Evolutionary conservation across 2,797 vertebrate genomes (phyloP).

Genomic region (Pipistrellus kuhlii): DNA sequence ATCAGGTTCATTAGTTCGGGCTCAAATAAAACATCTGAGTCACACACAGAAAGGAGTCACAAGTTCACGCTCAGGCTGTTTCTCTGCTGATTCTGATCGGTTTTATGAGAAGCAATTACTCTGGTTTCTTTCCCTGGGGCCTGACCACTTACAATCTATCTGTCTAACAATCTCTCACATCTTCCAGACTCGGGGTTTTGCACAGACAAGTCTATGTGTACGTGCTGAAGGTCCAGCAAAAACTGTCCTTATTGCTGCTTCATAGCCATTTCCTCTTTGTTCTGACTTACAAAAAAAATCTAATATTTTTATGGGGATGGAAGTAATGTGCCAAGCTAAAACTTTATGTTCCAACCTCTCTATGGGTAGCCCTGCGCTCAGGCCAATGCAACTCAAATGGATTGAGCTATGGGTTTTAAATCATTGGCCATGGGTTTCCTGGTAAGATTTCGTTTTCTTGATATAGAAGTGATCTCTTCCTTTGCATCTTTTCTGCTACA

Average conservation of each 20-base stretch:
- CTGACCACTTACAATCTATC: neutral
- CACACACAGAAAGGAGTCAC: conserved; percentile 9
- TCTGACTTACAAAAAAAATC: conserved; percentile 5
- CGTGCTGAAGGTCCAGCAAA: neutral
- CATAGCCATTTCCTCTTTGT: neutral
- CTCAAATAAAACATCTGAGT: neutral
- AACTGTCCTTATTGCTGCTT: neutral
- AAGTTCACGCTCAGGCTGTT: neutral
- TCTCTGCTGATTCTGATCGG: neutral
- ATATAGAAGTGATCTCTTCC: neutral
- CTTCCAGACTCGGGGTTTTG: neutral
- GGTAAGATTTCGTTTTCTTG: neutral
- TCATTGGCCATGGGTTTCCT: neutral
- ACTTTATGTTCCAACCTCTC: neutral
- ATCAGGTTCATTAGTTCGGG: neutral
- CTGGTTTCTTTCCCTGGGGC: neutral
- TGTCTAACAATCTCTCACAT: neutral
- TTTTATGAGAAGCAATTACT: conserved; percentile 15
- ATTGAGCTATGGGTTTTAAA: neutral
- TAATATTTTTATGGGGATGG: neutral
- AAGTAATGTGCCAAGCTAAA: neutral
- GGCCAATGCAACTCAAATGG: neutral
- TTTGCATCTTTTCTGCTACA: neutral
- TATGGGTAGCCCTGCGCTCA: neutral
- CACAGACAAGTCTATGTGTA: neutral